These are phyloP conservation scores for Hyphantria cunea DNA, from an alignment of 1,140 invertebrate species.

Conservation along the genomic window DNA sequence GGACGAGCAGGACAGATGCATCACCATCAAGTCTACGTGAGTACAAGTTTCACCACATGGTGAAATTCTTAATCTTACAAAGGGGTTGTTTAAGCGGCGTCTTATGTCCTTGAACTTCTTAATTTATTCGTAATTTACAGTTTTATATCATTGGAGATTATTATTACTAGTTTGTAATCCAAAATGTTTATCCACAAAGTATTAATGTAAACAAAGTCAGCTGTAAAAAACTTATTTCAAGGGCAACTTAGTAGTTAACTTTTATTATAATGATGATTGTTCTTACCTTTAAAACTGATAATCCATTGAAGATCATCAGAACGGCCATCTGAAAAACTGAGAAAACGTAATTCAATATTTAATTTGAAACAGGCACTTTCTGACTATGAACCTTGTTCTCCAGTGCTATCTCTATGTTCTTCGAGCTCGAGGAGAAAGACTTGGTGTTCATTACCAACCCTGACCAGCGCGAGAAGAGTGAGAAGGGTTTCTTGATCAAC, in stretches of 20 bases:
- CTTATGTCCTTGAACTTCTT: constrained; percentile 14
- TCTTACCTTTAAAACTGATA: constrained; percentile 73
- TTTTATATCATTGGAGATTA: background rate
- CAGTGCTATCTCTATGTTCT: constrained; percentile 99
- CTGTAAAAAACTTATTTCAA: no score
- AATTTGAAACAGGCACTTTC: background rate
- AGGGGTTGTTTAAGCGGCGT: constrained; percentile 3
- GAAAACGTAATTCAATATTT: background rate
- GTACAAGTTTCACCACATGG: constrained; percentile 72
- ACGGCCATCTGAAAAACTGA: constrained; percentile 72
- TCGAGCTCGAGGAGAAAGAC: constrained; percentile 96
- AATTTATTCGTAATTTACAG: constrained; percentile 1
- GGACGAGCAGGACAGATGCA: constrained; percentile 99
- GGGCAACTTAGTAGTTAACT: background rate
- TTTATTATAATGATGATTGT: constrained; percentile 66
- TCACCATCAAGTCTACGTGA: constrained; percentile 99
- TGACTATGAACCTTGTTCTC: constrained; percentile 1
- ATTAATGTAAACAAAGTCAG: background rate
- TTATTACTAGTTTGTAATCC: background rate
- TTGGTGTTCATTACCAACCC: constrained; percentile 93
- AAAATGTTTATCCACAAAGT: background rate
- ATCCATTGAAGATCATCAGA: constrained; percentile 71
- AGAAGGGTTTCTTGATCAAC: constrained; percentile 99
- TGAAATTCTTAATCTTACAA: background rate
- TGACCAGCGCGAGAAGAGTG: constrained; percentile 94